Percentiles rank a stretch among this genome's conserved stretches.
Evolutionary conservation across 2,888 invertebrate species (phyloP).

Genomic region (Cheilosia impressa): DNA sequence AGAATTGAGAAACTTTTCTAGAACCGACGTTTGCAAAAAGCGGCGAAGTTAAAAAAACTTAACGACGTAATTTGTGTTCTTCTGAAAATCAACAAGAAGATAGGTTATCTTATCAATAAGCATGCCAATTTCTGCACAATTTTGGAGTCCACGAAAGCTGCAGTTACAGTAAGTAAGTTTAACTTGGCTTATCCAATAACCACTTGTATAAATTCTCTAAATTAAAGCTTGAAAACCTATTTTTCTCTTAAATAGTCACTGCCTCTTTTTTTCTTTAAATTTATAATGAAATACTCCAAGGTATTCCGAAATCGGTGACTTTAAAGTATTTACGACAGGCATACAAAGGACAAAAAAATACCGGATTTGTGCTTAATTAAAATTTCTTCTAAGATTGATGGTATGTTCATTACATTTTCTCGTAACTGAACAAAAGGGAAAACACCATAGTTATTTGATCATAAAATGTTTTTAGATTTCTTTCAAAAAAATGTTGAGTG

Average conservation of each 20-base stretch:
- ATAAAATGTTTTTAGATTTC: conserved; percentile 40
- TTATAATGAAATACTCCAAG: conserved; percentile 34
- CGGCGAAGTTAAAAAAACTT: no score
- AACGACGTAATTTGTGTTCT: no score
- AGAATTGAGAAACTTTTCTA: no score
- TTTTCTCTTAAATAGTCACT: background rate
- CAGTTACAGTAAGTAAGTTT: no score
- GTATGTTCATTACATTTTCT: conserved; percentile 48
- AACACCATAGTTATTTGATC: conserved; percentile 31
- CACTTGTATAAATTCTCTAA: no score
- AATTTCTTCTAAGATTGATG: conserved; percentile 46
- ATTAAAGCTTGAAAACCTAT: background rate
- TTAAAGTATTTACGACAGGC: conserved; percentile 31
- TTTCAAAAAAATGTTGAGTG: conserved; percentile 21
- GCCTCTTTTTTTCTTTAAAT: conserved; percentile 7
- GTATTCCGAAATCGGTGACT: conserved; percentile 33
- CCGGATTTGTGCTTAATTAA: conserved; percentile 49
- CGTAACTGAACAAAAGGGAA: conserved; percentile 36
- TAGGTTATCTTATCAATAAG: no score
- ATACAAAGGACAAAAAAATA: conserved; percentile 13
- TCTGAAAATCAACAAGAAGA: no score
- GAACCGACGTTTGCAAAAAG: no score
- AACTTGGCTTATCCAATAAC: no score
- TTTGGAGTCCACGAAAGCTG: no score
- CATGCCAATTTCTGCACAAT: no score